Base-by-base conservation (phyloP, 1,140 invertebrate genomes). In the Cecropterus lyciades region DNA sequence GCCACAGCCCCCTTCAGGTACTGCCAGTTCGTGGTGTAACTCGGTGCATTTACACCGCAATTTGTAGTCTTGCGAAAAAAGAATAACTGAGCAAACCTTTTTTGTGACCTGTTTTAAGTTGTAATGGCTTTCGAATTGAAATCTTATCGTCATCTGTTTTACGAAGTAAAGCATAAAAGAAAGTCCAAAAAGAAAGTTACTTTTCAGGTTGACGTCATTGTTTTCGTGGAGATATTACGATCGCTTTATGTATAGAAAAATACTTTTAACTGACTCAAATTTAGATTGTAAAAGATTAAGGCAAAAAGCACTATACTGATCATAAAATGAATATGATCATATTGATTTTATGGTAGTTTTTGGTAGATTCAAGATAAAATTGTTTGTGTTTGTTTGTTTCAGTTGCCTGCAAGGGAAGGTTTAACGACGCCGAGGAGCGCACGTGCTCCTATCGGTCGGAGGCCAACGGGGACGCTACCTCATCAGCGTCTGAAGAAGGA, bases 401-500 rank as follows among this genome's bases (percentile, higher is more conserved):
- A 91, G 89, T 88, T 90, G 77, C 81, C 89, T 65, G 74, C 85
- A 59, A 86, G 84, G 71, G 89, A 91, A 79, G 72, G 85, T 65
- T 79, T 89, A 68, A 81, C 80, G 8, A 90, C 89, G 68, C 87
- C 87, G 63, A 75, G 89, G 80, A 91, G 89, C 68, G 85, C 83
- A 70, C 77, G 87, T 15, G 86, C 89, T 85, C 85, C 87, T 52
- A 65, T 84, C 37, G 79, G 81, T 10, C 75, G 86, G 53, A 77
- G 85, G 52, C 59, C 84, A 52, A 72, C 80, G 15, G 69, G 72
- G 51, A 79, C 82, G 15, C 76, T 89, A 9, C 84, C 86, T 27
- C 89, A 89, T 73, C 85, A 87, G 55, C 81, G 89, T 49, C 52
- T 88, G 55, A 91, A 88, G 60, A 90, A 89, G 63, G 89, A 91